phyloP scores from a whole-genome alignment of 2,888 invertebrate species.

The Pterostichus madidus region DNA sequence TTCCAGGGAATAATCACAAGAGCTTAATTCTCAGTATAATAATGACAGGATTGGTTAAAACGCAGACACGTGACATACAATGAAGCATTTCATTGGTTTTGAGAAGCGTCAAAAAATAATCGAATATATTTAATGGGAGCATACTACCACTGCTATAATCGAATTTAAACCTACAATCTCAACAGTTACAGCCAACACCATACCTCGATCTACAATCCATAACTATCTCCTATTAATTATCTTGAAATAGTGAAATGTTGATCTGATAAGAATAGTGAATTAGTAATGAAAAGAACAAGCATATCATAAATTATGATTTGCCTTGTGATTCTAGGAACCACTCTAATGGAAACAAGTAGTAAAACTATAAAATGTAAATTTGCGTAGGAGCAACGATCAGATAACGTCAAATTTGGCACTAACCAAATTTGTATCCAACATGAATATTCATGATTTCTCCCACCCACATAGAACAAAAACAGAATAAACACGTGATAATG shows the following conservation, averaged over 20 bases:
- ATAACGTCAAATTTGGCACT: conserved; percentile 15
- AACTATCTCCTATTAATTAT: not conserved
- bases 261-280: not conserved
- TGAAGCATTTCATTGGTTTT: no score
- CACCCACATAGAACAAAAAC: conserved; percentile 24
- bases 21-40: no score
- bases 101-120: no score
- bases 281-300: not conserved
- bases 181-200: no score
- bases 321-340: not conserved
- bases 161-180: no score
- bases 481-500: conserved; percentile 29
- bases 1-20: no score
- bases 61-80: no score
- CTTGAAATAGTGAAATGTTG: not conserved
- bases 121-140: no score
- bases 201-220: no score
- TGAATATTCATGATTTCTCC: conserved; percentile 15
- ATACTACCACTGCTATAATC: no score
- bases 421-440: conserved; percentile 18
- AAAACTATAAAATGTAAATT: not conserved
- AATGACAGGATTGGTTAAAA: no score
- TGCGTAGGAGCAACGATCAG: conserved; percentile 1
- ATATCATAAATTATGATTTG: no score
- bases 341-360: conserved; percentile 7